These are phyloP conservation scores for Dicaeum eximium DNA, from an alignment of 2,113 vertebrate genomes.

Conservation along the genomic window DNA sequence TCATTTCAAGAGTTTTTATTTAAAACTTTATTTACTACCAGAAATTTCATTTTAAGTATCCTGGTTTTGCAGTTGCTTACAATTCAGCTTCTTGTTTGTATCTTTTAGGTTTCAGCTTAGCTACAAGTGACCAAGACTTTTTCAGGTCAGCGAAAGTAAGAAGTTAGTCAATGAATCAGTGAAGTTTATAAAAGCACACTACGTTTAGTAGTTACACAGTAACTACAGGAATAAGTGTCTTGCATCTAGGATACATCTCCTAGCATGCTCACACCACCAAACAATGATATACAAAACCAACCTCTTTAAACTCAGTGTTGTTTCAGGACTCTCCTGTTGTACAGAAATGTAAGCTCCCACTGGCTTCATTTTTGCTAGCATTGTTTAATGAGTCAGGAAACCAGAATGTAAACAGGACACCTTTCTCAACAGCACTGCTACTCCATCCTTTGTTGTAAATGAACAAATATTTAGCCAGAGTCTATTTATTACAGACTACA, in stretches of 20 bases:
- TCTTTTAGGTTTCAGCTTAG: not conserved
- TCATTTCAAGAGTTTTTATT: not conserved
- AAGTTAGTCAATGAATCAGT: not conserved
- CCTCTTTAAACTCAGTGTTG: not conserved
- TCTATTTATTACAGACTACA: not conserved
- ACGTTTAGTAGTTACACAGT: not conserved
- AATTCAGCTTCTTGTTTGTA: not conserved
- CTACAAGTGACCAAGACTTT: not conserved
- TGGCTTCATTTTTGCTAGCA: not conserved
- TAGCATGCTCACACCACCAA: not conserved
- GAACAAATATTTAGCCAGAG: not conserved
- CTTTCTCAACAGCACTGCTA: not conserved
- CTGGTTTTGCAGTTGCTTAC: not conserved
- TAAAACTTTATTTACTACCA: not conserved
- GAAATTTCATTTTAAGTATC: not conserved
- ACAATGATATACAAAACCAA: not conserved
- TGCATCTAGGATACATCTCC: not conserved
- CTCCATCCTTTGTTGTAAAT: not conserved
- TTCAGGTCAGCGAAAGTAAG: not conserved
- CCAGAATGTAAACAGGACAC: not conserved
- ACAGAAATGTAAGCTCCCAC: not conserved
- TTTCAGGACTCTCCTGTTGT: not conserved
- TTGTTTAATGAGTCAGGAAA: not conserved
- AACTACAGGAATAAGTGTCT: not conserved
- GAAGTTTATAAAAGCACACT: not conserved